These are phyloP conservation scores for Noctua comes DNA, from an alignment of 2,888 invertebrate species.

Conservation along the genomic window DNA sequence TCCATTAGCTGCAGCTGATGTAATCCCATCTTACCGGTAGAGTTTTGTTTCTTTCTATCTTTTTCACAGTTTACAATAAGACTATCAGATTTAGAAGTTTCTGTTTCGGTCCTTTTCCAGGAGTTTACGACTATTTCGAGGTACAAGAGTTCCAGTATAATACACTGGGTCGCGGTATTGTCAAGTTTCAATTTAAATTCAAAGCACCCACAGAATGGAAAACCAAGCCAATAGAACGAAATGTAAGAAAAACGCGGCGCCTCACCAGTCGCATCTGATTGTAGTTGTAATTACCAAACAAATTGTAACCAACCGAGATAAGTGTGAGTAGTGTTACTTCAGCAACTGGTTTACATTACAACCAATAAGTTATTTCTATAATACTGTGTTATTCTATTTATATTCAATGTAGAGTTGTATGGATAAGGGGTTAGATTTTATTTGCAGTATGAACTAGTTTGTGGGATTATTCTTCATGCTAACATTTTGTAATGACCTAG, in stretches of 20 bases:
- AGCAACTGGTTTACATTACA: background rate
- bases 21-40: background rate
- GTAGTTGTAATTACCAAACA: conserved; percentile 39
- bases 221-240: conserved; percentile 18
- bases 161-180: background rate
- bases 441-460: background rate
- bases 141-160: background rate
- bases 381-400: conserved; percentile 5
- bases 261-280: conserved; percentile 32
- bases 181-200: conserved; percentile 39
- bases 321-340: background rate
- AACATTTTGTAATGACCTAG: background rate
- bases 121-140: background rate
- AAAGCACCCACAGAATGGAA: conserved; percentile 6
- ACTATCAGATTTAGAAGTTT: background rate
- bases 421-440: background rate
- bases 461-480: background rate
- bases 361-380: background rate
- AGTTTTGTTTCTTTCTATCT: background rate
- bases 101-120: background rate
- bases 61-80: background rate
- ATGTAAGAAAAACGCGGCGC: conserved; percentile 3
- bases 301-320: conserved; percentile 14
- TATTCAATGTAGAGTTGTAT: background rate
- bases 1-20: background rate